A percentile compares a stretch with the other conserved stretches of the same genome.
Conservation (phyloP, 2,113 vertebrate species). For the Ursus arctos region DNA sequence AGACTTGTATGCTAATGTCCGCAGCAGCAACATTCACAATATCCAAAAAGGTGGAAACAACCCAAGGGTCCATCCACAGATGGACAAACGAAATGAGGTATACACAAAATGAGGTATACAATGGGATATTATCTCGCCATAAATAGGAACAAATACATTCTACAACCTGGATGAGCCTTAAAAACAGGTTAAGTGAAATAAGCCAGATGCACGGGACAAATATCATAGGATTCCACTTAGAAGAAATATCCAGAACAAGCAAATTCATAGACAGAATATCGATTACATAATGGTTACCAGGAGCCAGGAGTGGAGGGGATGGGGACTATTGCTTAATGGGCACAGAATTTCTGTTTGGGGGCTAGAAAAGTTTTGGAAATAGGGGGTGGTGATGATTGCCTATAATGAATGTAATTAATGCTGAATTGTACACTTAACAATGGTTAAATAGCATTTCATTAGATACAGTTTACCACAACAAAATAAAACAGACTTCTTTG, state of each 20-base stretch:
- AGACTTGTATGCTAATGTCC: not conserved
- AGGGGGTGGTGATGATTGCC: not conserved
- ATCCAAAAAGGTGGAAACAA: not conserved
- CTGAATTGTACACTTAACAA: not conserved
- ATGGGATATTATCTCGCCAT: not conserved
- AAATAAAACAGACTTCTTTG: not conserved
- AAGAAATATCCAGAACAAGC: not conserved
- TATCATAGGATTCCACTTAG: not conserved
- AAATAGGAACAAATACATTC: not conserved
- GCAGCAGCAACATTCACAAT: not conserved
- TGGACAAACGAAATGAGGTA: not conserved
- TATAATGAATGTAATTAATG: constrained; percentile 16
- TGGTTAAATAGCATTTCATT: not conserved
- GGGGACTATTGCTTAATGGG: not conserved
- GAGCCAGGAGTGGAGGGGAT: not conserved
- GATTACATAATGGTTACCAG: not conserved
- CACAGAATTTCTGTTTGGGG: not conserved
- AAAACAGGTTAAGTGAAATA: not conserved
- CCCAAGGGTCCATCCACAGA: not conserved
- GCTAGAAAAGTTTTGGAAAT: not conserved
- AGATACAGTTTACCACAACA: not conserved
- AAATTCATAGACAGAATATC: not conserved
- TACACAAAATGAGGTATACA: not conserved
- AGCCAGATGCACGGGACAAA: not conserved
- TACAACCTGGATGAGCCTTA: not conserved